phyloP scores from a whole-genome alignment of 2,113 vertebrate genomes.

The Chionis minor region DNA sequence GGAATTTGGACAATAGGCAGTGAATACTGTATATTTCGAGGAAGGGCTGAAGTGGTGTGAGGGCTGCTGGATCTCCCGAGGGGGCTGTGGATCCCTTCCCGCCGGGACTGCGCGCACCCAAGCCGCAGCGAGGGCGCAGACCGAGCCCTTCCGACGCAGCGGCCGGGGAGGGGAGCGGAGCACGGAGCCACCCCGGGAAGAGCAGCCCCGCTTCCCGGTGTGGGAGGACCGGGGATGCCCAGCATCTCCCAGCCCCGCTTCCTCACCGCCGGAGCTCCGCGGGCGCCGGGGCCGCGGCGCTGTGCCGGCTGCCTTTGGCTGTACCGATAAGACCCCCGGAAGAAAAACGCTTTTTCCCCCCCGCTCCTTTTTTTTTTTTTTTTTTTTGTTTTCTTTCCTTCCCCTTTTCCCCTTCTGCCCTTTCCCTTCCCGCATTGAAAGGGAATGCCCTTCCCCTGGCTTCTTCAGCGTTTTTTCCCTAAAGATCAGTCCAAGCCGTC shows the following conservation, averaged over 20 bases:
- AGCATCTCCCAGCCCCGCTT: not conserved
- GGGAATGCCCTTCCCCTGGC: not conserved
- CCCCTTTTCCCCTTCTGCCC: not conserved
- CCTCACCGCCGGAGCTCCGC: not conserved
- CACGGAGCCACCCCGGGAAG: not conserved
- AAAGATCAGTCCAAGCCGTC: not conserved
- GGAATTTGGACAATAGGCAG: not conserved
- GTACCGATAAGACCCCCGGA: not conserved
- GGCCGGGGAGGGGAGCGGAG: not conserved
- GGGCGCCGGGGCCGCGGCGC: not conserved
- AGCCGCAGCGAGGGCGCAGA: not conserved
- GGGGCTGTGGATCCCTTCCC: not conserved
- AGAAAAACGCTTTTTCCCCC: rapidly evolving
- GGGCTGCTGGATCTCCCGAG: not conserved
- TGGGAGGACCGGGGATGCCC: not conserved
- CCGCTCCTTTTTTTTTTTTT: no score
- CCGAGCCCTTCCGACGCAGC: not conserved
- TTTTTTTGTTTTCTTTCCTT: no score
- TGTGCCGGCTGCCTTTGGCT: not conserved
- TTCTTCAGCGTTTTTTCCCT: not conserved
- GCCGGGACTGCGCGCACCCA: not conserved
- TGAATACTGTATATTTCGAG: not conserved
- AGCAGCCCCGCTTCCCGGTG: not conserved
- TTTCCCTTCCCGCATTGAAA: not conserved
- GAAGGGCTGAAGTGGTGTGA: not conserved